Evolutionary conservation across 2,888 invertebrate species (phyloP).

Genomic region (Blera fallax): DNA sequence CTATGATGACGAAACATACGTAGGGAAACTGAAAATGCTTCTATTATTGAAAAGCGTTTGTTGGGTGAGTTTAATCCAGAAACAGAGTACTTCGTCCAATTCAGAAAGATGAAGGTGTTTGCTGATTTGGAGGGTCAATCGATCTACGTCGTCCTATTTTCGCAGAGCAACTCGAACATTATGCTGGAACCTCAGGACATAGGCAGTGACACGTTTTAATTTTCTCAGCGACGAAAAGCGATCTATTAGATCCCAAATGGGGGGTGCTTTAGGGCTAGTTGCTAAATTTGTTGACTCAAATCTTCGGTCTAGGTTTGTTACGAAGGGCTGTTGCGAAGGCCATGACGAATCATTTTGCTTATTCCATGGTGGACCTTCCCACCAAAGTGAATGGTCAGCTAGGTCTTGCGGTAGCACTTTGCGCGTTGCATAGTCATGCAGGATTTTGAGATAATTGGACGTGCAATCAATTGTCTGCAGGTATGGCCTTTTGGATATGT

Average conservation of each 20-base stretch:
- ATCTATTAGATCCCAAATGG: constrained; percentile 12
- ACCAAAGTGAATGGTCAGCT: too few relatives aligned
- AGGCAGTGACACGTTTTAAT: neutral
- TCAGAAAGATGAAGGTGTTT: neutral
- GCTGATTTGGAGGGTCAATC: neutral
- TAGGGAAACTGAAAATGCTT: too few relatives aligned
- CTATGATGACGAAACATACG: too few relatives aligned
- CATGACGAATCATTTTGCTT: neutral
- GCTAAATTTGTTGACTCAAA: neutral
- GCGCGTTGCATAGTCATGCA: too few relatives aligned
- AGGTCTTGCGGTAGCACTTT: neutral
- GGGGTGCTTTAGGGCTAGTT: neutral
- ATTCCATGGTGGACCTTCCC: neutral
- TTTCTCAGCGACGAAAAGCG: neutral
- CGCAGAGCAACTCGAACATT: neutral
- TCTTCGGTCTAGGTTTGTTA: constrained; percentile 6
- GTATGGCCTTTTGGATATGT: too few relatives aligned
- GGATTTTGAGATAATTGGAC: too few relatives aligned
- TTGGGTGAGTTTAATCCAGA: constrained; percentile 8
- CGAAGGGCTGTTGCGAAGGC: constrained; percentile 9
- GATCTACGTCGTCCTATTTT: neutral
- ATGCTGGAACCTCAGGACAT: neutral
- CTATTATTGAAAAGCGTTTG: too few relatives aligned
- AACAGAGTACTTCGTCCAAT: neutral
- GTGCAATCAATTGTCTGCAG: too few relatives aligned